phyloP scores from a whole-genome alignment of 2,113 vertebrate species.

The Alosa alosa region DNA sequence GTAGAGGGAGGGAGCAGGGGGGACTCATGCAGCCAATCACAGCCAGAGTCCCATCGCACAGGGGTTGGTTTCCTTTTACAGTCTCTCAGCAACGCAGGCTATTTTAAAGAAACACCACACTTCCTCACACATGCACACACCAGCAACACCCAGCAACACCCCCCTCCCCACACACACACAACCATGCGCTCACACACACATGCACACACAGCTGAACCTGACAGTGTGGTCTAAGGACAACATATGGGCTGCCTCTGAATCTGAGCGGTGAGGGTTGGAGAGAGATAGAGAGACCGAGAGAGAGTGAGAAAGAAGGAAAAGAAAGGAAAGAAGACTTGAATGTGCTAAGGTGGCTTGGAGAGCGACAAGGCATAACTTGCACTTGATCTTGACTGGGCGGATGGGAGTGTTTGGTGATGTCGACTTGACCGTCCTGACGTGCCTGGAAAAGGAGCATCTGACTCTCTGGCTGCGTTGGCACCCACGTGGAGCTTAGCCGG shows the following conservation, averaged over 20 bases:
- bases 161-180: background rate
- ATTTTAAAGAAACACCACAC: conserved; percentile 71
- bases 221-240: conserved; percentile 38
- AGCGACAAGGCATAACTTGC: background rate
- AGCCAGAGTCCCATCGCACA: conserved; percentile 54
- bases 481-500: conserved; percentile 11
- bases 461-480: background rate
- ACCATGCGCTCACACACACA: background rate
- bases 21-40: conserved; percentile 37
- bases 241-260: conserved; percentile 15
- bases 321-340: background rate
- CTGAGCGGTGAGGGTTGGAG: background rate
- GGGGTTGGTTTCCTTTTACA: conserved; percentile 81
- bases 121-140: conserved; percentile 3
- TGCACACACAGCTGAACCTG: conserved; percentile 63
- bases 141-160: background rate
- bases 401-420: background rate
- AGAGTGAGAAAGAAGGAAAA: background rate
- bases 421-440: background rate
- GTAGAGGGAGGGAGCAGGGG: conserved; percentile 14
- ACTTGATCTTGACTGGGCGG: background rate
- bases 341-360: background rate
- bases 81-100: conserved; percentile 56
- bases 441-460: conserved; percentile 1
- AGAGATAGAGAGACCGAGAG: background rate